These are phyloP conservation scores for Muscicapa striata DNA, from an alignment of 2,797 vertebrate species.

Conservation along the genomic window DNA sequence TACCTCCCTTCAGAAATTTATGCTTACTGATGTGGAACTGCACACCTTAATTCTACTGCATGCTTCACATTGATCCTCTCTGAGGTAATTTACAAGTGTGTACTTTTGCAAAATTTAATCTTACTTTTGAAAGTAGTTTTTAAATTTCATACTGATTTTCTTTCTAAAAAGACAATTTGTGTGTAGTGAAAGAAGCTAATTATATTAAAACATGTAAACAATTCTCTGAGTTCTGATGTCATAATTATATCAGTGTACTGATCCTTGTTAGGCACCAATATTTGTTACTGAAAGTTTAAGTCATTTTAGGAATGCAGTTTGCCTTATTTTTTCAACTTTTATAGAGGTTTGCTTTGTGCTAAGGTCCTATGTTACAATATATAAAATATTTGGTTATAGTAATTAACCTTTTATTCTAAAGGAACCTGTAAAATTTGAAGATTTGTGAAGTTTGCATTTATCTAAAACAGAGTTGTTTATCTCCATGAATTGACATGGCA, in stretches of 20 bases:
- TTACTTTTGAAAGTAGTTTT: neutral
- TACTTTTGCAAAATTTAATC: neutral
- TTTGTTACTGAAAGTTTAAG: neutral
- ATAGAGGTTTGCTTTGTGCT: neutral
- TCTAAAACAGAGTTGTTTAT: neutral
- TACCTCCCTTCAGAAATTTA: neutral
- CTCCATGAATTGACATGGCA: neutral
- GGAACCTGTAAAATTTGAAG: neutral
- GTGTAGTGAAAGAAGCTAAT: neutral
- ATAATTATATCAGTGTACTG: neutral
- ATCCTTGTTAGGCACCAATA: neutral
- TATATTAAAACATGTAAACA: neutral
- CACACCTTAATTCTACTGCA: rapidly evolving
- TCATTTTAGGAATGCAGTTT: neutral
- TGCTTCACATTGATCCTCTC: neutral
- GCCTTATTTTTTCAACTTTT: neutral
- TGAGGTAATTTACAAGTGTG: neutral
- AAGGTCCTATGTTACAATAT: neutral
- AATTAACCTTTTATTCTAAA: neutral
- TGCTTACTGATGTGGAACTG: neutral
- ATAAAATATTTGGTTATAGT: neutral
- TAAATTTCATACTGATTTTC: neutral
- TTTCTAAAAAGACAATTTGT: neutral
- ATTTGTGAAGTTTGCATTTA: neutral
- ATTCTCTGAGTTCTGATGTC: neutral